A percentile compares a stretch with the other conserved stretches of the same genome.
phyloP scores from a whole-genome alignment of 1,140 invertebrate genomes.

The Plutomurus gul region DNA sequence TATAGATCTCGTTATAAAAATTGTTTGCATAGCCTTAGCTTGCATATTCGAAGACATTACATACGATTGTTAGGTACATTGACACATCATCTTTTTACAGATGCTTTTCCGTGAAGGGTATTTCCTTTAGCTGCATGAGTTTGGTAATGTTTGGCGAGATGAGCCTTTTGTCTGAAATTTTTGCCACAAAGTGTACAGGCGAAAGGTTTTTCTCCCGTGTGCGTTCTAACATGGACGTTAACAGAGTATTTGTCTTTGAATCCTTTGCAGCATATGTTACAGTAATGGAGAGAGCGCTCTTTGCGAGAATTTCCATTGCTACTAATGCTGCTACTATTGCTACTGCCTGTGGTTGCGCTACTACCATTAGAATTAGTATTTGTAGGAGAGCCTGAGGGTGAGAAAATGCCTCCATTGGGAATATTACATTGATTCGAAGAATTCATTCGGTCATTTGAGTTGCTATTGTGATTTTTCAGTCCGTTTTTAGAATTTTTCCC shows the following conservation, averaged over 20 bases:
- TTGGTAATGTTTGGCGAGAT: slow-evolving; percentile 95
- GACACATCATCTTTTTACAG: not conserved
- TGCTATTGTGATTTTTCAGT: slow-evolving; percentile 21
- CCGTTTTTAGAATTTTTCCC: slow-evolving; percentile 28
- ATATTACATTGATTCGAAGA: not conserved
- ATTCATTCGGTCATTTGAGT: slow-evolving; percentile 5
- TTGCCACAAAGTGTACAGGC: slow-evolving; percentile 85
- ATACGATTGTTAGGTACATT: no score
- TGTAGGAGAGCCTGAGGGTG: not conserved
- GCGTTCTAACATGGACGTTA: slow-evolving; percentile 87
- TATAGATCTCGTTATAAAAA: no score
- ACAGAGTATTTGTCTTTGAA: slow-evolving; percentile 94
- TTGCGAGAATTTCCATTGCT: slow-evolving; percentile 62
- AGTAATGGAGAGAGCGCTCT: slow-evolving; percentile 84
- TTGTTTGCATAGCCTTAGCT: no score
- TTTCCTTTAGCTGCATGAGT: slow-evolving; percentile 74
- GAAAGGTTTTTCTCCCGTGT: slow-evolving; percentile 89
- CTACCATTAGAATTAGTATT: slow-evolving; percentile 48
- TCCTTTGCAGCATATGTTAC: slow-evolving; percentile 87
- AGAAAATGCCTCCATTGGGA: slow-evolving; percentile 10
- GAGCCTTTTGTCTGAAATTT: slow-evolving; percentile 92
- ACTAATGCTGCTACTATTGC: slow-evolving; percentile 32
- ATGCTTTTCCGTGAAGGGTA: not conserved
- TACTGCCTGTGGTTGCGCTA: not conserved
- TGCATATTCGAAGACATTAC: no score